Conservation (phyloP, 2,888 invertebrate species). For the Catonia carolina region DNA sequence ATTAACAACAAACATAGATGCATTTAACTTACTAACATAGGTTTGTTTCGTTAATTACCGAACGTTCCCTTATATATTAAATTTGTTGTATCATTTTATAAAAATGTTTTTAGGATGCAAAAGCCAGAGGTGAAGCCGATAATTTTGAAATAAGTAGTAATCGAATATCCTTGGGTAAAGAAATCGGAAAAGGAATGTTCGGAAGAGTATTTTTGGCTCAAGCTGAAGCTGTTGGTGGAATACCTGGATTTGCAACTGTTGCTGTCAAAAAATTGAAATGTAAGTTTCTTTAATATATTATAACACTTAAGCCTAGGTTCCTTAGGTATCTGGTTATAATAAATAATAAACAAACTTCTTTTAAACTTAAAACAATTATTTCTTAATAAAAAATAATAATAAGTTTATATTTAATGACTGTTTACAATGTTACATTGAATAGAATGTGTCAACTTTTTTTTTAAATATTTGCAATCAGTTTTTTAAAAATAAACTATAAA, state of each 20-base stretch:
- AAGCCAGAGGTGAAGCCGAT: conserved; percentile 17
- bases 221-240: conserved; percentile 16
- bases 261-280: conserved; percentile 22
- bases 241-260: conserved; percentile 7
- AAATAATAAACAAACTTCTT: too few relatives aligned
- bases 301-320: too few relatives aligned
- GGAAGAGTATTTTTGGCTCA: conserved; percentile 19
- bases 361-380: too few relatives aligned
- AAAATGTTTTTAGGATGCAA: conserved; percentile 14
- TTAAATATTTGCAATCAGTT: too few relatives aligned
- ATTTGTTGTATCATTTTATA: too few relatives aligned
- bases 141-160: conserved; percentile 15
- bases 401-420: neutral
- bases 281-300: neutral
- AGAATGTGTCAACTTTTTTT: too few relatives aligned
- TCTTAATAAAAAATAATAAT: neutral
- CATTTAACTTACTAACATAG: too few relatives aligned
- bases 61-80: too few relatives aligned
- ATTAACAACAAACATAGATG: too few relatives aligned
- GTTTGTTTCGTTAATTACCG: too few relatives aligned
- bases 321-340: too few relatives aligned
- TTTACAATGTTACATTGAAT: neutral
- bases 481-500: too few relatives aligned
- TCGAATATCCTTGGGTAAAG: conserved; percentile 11
- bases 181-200: conserved; percentile 21